These are phyloP conservation scores for Tipula unca DNA, from an alignment of 2,888 invertebrate genomes.

Conservation along the genomic window DNA sequence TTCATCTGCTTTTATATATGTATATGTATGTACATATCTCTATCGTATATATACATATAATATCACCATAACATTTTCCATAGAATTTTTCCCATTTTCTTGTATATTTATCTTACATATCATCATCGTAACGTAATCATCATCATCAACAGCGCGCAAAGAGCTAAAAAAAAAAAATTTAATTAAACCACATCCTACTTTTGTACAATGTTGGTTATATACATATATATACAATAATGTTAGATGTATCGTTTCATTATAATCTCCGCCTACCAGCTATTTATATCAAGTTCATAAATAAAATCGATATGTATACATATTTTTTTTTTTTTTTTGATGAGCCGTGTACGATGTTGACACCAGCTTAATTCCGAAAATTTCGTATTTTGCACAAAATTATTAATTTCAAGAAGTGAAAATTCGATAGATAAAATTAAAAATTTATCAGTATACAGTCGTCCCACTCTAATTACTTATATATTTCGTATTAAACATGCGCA, in stretches of 20 bases:
- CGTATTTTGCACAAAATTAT: background rate
- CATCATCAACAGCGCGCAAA: background rate
- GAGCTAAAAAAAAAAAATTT: background rate
- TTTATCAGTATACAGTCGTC: background rate
- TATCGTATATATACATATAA: too few relatives aligned
- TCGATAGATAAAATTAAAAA: background rate
- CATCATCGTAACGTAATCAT: background rate
- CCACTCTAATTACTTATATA: background rate
- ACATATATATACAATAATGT: background rate
- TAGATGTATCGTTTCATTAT: constrained; percentile 14
- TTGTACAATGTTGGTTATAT: too few relatives aligned
- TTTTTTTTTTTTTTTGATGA: too few relatives aligned
- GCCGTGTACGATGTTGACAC: background rate
- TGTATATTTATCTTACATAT: background rate
- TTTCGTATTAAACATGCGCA: background rate
- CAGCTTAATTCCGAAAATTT: background rate
- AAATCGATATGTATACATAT: background rate
- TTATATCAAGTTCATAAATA: background rate
- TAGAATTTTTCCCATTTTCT: background rate
- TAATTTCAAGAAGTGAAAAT: background rate
- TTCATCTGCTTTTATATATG: background rate
- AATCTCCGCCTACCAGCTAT: background rate
- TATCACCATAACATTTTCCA: background rate
- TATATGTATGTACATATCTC: too few relatives aligned
- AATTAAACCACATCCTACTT: constrained; percentile 14